phyloP scores from a whole-genome alignment of 2,797 vertebrate species.

The Sebastes paucispinis region DNA sequence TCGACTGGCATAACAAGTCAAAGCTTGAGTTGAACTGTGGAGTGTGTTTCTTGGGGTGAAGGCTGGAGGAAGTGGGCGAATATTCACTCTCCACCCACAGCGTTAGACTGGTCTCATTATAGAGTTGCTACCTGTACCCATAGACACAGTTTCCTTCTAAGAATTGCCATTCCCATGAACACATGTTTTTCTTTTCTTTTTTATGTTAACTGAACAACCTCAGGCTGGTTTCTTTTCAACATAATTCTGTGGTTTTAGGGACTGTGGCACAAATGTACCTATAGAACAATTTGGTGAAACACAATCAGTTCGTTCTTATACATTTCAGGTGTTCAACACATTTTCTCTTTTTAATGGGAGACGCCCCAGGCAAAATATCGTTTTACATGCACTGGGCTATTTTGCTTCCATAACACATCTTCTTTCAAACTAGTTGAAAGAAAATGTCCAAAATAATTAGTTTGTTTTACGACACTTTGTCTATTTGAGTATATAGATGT shows the following conservation, averaged over 20 bases:
- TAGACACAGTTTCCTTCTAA: background rate
- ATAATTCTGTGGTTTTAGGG: background rate
- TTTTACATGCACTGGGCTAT: too few species aligned
- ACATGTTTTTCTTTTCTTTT: background rate
- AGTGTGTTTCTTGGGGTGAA: background rate
- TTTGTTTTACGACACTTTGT: too few species aligned
- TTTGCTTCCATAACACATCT: too few species aligned
- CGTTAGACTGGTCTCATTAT: conserved; percentile 2
- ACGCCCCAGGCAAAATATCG: too few species aligned
- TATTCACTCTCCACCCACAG: background rate
- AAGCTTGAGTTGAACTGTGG: conserved; percentile 3
- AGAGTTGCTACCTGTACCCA: background rate
- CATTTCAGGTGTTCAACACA: background rate
- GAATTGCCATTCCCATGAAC: background rate
- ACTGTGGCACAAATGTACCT: background rate
- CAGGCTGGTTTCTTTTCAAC: background rate
- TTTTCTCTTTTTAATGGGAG: background rate
- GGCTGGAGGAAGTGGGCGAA: background rate
- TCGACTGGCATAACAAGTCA: conserved; percentile 7
- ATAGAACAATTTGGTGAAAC: background rate
- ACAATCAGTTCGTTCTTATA: background rate
- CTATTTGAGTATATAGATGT: too few species aligned
- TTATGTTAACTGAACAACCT: background rate
- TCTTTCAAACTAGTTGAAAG: too few species aligned
- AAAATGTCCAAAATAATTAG: too few species aligned